phyloP scores from a whole-genome alignment of 1,140 invertebrate genomes.

The Drosophila malerkotliana region DNA sequence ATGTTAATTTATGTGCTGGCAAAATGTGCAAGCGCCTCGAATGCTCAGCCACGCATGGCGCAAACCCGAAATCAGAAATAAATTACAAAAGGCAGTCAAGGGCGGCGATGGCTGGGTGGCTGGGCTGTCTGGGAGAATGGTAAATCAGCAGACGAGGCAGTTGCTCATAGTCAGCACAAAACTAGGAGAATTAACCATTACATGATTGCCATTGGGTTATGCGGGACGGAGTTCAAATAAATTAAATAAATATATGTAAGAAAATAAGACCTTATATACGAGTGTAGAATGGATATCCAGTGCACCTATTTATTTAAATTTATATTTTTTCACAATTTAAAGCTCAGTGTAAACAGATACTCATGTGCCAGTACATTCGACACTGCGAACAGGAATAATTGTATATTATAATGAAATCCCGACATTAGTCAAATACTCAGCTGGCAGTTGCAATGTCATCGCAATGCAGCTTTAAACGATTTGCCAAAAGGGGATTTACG shows the following conservation, averaged over 20 bases:
- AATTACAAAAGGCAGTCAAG: slow-evolving; percentile 56
- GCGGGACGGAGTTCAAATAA: slow-evolving; percentile 10
- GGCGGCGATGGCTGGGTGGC: background rate
- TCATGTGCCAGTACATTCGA: background rate
- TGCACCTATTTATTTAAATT: no score
- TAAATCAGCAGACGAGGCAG: slow-evolving; percentile 35
- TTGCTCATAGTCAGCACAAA: slow-evolving; percentile 65
- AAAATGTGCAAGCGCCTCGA: slow-evolving; percentile 77
- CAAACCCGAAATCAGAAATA: slow-evolving; percentile 77
- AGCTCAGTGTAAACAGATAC: slow-evolving; percentile 5
- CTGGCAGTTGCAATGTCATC: slow-evolving; percentile 70
- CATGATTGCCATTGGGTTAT: slow-evolving; percentile 16
- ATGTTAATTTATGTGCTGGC: slow-evolving; percentile 81
- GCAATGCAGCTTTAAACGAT: slow-evolving; percentile 77
- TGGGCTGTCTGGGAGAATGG: background rate
- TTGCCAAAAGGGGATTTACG: slow-evolving; percentile 34
- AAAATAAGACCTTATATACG: no score
- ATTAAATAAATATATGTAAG: background rate
- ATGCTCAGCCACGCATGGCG: slow-evolving; percentile 77
- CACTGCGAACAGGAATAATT: slow-evolving; percentile 54
- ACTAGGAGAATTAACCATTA: slow-evolving; percentile 35
- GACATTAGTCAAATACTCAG: slow-evolving; percentile 78
- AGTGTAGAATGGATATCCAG: no score
- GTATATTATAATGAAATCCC: slow-evolving; percentile 78
- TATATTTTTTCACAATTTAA: background rate